phyloP scores from a whole-genome alignment of 2,888 invertebrate species.

The Aleiodes testaceus region DNA sequence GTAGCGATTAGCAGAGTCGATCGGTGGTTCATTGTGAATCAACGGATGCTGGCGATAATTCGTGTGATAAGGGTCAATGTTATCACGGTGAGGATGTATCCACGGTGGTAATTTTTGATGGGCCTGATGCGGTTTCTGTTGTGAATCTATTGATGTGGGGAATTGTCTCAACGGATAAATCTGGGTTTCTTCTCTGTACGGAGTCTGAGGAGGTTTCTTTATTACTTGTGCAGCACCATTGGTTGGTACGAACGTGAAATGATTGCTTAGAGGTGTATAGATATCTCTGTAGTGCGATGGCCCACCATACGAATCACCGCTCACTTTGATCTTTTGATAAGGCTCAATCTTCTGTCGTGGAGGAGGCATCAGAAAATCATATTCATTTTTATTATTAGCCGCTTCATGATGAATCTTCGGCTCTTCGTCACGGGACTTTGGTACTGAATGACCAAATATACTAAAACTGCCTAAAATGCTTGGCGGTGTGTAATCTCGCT shows the following conservation, averaged over 20 bases:
- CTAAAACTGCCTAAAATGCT: slow-evolving; percentile 76
- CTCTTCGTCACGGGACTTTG: slow-evolving; percentile 75
- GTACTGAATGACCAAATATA: slow-evolving; percentile 76
- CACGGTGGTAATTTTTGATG: slow-evolving; percentile 1
- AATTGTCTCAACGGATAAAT: neutral
- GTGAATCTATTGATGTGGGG: neutral
- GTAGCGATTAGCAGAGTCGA: neutral
- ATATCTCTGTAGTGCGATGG: slow-evolving; percentile 19
- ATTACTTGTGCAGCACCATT: neutral
- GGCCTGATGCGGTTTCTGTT: neutral
- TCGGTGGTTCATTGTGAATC: neutral
- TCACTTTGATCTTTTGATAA: slow-evolving; percentile 8
- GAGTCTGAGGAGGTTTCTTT: neutral
- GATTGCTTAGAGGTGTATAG: slow-evolving; percentile 17
- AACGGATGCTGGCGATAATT: neutral
- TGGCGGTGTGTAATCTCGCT: slow-evolving; percentile 55
- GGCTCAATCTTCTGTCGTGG: slow-evolving; percentile 4
- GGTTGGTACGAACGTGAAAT: slow-evolving; percentile 17
- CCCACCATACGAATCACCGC: slow-evolving; percentile 2
- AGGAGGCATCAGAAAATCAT: slow-evolving; percentile 20
- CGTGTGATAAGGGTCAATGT: neutral
- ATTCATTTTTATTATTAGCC: slow-evolving; percentile 42
- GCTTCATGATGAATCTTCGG: slow-evolving; percentile 54
- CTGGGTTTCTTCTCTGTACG: neutral
- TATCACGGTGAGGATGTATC: neutral